Evolutionary conservation across 2,113 vertebrate species (phyloP), one percentile per base, ranked within the genome.

Genomic region (Zosterops pallidus): DNA sequence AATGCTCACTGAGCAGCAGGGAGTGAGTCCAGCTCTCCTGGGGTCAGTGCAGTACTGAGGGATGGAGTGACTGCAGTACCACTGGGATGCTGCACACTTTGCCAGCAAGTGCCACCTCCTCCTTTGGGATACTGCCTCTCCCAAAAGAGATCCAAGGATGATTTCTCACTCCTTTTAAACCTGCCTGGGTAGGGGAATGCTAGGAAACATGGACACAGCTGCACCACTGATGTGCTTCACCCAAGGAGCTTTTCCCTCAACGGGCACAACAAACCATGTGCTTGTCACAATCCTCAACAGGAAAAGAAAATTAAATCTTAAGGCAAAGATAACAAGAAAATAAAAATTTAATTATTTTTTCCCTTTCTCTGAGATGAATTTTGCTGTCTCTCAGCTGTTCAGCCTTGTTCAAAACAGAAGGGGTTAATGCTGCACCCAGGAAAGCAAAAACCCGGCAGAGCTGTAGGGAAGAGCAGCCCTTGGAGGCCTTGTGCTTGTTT

Each of bases 71-170:
- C 42, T 21, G 26, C 46, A 41, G 1, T 0, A 1, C 9, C 21
- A 13, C 9, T 0, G 0, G 26, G 64, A 65, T 55, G 1, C 16
- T 3, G 55, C 0, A 0, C 5, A 0, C 71, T 53, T 9, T 29
- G 69, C 59, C 80, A 64, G 28, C 28, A 37, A 80, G 62, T 0
- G 22, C 44, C 59, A 55, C 64, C 76, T 62, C 46, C 26, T 1
- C 6, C 56, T 68, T 18, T 7, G 31, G 60, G 78, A 52, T 31
- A 2, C 12, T 24, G 25, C 20, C 39, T 71, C 69, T 78, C 47
- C 86, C 80, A 44, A 42, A 82, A 70, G 47, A 57, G 28, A 47
- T 25, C 52, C 87, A 46, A 67, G 35, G 28, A 25, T 9, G 22
- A 18, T 39, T 87, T 33, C 49, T 25, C 20, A 11, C 37, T 52